phyloP scores from a whole-genome alignment of 2,888 invertebrate genomes.

The Agrilus mali region DNA sequence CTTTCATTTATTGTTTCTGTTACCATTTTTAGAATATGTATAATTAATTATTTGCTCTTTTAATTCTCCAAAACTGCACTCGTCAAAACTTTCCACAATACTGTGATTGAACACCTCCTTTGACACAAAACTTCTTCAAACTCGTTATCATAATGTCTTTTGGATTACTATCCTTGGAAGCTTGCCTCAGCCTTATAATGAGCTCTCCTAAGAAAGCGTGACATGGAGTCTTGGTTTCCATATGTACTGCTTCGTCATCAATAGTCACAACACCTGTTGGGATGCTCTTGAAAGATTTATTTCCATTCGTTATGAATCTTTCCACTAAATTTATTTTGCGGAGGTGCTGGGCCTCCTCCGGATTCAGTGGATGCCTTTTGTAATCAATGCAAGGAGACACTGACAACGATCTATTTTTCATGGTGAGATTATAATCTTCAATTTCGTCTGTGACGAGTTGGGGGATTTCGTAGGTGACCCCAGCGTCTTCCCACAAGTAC shows the following conservation, averaged over 20 bases:
- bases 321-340: constrained; percentile 3
- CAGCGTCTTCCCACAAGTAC: constrained; percentile 43
- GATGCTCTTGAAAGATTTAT: constrained; percentile 19
- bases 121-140: constrained; percentile 25
- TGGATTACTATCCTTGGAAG: constrained; percentile 15
- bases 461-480: constrained; percentile 31
- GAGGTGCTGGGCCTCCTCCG: too few species aligned
- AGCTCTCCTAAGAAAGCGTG: constrained; percentile 34
- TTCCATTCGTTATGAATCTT: constrained; percentile 13
- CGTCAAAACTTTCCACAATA: constrained; percentile 17
- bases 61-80: not conserved
- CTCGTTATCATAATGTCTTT: constrained; percentile 20
- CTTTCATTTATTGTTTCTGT: not conserved
- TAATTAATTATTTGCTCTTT: not conserved
- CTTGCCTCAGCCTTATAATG: constrained; percentile 21
- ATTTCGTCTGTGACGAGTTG: not conserved
- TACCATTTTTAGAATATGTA: not conserved
- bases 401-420: too few species aligned
- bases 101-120: constrained; percentile 20
- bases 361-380: not conserved
- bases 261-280: constrained; percentile 25
- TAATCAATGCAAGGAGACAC: not conserved
- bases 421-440: not conserved
- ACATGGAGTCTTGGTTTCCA: constrained; percentile 31
- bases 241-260: constrained; percentile 30